Evolutionary conservation across 1,140 invertebrate genomes (phyloP), one percentile per base, ranked within the genome.

Genomic region (Zophobas atratus): DNA sequence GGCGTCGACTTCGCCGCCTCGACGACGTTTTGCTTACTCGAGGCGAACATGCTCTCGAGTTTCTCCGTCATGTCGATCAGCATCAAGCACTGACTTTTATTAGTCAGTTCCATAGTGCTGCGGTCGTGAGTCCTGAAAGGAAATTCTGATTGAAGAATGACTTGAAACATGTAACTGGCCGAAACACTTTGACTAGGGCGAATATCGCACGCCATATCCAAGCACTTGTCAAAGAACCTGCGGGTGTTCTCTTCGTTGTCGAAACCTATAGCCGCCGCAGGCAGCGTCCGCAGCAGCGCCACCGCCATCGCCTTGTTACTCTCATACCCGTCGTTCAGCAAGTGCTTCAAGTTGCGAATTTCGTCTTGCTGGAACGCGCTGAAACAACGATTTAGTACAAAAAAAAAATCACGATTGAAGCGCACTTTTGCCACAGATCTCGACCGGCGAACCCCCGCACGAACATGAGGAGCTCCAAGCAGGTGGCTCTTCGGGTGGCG

Each of bases 121-220:
- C 6, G 33, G 2, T 5, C 34, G 32, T 57, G 67, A 33, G 33
- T 71, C 35, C 41, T 71, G 33, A 48, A 35, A 2, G 39, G 39
- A 38, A 48, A 71, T 5, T 33, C 32, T 51, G 85, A 88, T 63
- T 86, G 51, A 57, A 87, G 85, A 79, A 77, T 89, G 71, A 91
- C 88, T 86, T 90, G 90, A 35, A 96, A 87, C 80, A 94, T 89
- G 84, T 95, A 96, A 6, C 92, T 91, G 2, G 93, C 94, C 1
- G 95, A 94, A 2, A 92, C 87, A 51, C 92, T 92, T 76, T 97
- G 95, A n/a, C 93, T 92, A 0, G 96, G 95, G 84, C 92, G 92
- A 20, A 94, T 88, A 76, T 93, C 94, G 1, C 90, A 90, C 6
- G 92, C 91, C 60, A 95, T 85, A n/a, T 85, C 70, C 20, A 81